These are phyloP conservation scores for Stictocephala bisonia DNA, from an alignment of 2,888 invertebrate genomes.

Conservation along the genomic window DNA sequence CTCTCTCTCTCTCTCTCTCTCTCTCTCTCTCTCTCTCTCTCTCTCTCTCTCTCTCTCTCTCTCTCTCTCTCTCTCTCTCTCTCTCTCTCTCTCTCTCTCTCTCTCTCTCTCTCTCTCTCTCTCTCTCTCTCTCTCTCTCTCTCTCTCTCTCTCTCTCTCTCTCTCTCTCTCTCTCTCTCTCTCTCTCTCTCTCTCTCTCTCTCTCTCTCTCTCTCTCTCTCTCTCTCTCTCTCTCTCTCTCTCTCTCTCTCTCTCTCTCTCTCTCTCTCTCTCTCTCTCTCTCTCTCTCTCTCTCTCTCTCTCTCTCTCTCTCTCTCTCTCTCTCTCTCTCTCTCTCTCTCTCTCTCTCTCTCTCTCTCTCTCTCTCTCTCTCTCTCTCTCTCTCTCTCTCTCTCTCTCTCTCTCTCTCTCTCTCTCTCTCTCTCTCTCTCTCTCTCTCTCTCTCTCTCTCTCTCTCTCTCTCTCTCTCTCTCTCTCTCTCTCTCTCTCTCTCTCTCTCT, in stretches of 20 bases:
- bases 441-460: no score
- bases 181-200: background rate
- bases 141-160: background rate
- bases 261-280: background rate
- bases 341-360: conserved; percentile 23
- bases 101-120: conserved; percentile 18
- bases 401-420: no score
- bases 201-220: background rate
- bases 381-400: background rate
- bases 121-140: conserved; percentile 5
- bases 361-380: conserved; percentile 7
- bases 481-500: no score
- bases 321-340: conserved; percentile 8
- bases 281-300: background rate
- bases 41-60: background rate
- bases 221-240: conserved; percentile 19
- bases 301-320: background rate
- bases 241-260: conserved; percentile 7
- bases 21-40: background rate
- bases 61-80: background rate
- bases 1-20: background rate
- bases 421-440: no score
- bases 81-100: background rate
- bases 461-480: no score
- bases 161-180: background rate